A percentile compares a stretch with the other conserved stretches of the same genome.
Evolutionary conservation across 2,797 vertebrate genomes (phyloP).

Genomic region (Syngnathus acus): DNA sequence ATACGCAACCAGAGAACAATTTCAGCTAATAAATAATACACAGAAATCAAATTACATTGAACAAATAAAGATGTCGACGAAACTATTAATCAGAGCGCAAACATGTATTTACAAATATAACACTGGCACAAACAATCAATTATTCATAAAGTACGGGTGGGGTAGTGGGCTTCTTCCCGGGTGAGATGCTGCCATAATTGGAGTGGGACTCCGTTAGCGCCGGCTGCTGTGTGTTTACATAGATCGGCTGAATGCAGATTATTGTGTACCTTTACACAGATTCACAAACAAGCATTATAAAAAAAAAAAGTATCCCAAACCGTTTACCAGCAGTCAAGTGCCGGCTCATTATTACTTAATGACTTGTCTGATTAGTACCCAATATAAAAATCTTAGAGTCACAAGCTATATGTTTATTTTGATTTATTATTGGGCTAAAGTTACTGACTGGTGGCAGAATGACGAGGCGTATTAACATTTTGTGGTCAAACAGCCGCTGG

Average conservation of each 20-base stretch:
- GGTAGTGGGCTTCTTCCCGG: conserved; percentile 70
- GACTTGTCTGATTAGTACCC: conserved; percentile 68
- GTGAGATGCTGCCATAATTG: conserved; percentile 73
- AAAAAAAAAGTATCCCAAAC: conserved; percentile 44
- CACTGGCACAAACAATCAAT: conserved; percentile 69
- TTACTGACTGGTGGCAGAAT: conserved; percentile 54
- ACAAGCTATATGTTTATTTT: conserved; percentile 67
- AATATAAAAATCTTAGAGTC: conserved; percentile 69
- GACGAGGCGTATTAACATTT: conserved; percentile 48
- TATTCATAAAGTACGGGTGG: conserved; percentile 69
- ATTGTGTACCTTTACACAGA: conserved; percentile 10
- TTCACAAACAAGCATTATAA: conserved; percentile 1
- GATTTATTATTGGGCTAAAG: conserved; percentile 71
- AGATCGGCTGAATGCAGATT: conserved; percentile 20
- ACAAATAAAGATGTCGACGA: conserved; percentile 68
- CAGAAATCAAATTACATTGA: conserved; percentile 67
- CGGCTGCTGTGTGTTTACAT: conserved; percentile 27
- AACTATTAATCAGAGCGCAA: conserved; percentile 68
- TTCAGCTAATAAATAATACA: conserved; percentile 66
- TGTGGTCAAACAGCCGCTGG: conserved; percentile 44
- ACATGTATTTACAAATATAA: conserved; percentile 70
- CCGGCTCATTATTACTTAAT: conserved; percentile 70
- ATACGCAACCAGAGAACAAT: conserved; percentile 50
- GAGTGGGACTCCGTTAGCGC: conserved; percentile 60
- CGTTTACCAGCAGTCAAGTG: conserved; percentile 56